These are phyloP conservation scores for Toxonevra muliebris DNA, from an alignment of 2,888 invertebrate species.

Conservation along the genomic window DNA sequence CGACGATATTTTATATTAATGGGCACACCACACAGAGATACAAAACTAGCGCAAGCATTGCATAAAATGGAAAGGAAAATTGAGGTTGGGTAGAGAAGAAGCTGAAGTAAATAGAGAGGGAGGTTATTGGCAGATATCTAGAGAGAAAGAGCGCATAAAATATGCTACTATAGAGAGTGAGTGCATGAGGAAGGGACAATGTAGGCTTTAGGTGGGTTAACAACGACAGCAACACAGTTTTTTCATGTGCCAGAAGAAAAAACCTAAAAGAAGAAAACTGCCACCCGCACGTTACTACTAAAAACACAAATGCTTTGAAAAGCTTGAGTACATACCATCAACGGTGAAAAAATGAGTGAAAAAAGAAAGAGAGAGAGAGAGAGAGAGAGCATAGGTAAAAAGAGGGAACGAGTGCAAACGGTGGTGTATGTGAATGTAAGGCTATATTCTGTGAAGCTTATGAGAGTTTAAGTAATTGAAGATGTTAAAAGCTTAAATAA, in stretches of 20 bases:
- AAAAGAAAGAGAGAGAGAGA: background rate
- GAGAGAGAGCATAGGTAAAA: background rate
- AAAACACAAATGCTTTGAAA: too few relatives aligned
- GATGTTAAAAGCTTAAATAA: conserved; percentile 51
- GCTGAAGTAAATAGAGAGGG: background rate
- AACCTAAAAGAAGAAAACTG: too few relatives aligned
- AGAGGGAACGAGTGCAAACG: background rate
- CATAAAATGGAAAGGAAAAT: conserved; percentile 8
- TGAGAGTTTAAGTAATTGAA: conserved; percentile 51
- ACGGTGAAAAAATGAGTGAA: conserved; percentile 11
- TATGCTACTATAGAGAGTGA: background rate
- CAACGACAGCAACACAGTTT: background rate
- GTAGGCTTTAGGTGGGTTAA: conserved; percentile 5
- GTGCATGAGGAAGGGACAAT: background rate
- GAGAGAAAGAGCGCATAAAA: background rate
- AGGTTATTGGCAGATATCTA: background rate
- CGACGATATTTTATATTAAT: conserved; percentile 36
- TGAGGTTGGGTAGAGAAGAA: background rate
- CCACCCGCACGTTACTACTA: too few relatives aligned
- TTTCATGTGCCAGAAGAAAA: too few relatives aligned
- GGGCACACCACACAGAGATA: conserved; percentile 22
- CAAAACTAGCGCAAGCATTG: conserved; percentile 19
- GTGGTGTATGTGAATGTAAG: background rate
- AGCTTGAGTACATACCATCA: too few relatives aligned
- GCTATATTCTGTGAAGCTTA: conserved; percentile 39